A percentile compares a stretch with the other conserved stretches of the same genome.
These are phyloP conservation scores for Gari tellinella DNA, from an alignment of 2,888 invertebrate species.

Conservation along the genomic window DNA sequence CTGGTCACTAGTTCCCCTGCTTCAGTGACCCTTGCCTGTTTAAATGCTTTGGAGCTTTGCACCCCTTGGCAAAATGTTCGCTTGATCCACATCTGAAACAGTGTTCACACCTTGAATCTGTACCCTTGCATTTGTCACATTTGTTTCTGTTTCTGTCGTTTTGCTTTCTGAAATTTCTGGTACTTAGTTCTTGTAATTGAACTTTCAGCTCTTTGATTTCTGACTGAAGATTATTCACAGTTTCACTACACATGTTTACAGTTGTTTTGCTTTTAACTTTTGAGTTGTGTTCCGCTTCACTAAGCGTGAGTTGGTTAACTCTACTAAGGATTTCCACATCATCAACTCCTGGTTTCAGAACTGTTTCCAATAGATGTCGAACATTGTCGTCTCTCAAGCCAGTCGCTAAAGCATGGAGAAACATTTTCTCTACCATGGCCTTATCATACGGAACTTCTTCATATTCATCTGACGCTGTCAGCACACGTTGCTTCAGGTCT, in stretches of 20 bases:
- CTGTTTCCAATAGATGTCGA: conserved; percentile 8
- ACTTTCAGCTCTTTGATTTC: not conserved
- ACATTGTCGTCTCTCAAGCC: conserved; percentile 16
- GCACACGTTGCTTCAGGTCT: conserved; percentile 25
- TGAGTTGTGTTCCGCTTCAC: conserved; percentile 11
- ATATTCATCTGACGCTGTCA: conserved; percentile 19
- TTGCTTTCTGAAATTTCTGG: too few relatives aligned
- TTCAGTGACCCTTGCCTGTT: conserved; percentile 11
- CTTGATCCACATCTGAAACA: not conserved
- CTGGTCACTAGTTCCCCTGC: conserved; percentile 9
- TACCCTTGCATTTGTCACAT: not conserved
- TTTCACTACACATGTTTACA: not conserved
- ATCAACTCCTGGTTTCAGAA: not conserved
- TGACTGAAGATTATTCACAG: not conserved
- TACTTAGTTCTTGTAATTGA: not conserved
- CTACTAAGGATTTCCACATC: conserved; percentile 8
- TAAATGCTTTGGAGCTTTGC: not conserved
- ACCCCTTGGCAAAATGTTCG: not conserved
- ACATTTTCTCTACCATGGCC: conserved; percentile 14
- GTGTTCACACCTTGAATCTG: not conserved
- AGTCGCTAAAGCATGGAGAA: conserved; percentile 22
- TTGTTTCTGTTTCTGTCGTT: not conserved
- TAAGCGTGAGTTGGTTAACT: conserved; percentile 4
- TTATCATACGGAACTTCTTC: conserved; percentile 10
- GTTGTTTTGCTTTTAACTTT: not conserved